These are phyloP conservation scores for Molothrus ater DNA, from an alignment of 2,797 vertebrate species.

Conservation along the genomic window DNA sequence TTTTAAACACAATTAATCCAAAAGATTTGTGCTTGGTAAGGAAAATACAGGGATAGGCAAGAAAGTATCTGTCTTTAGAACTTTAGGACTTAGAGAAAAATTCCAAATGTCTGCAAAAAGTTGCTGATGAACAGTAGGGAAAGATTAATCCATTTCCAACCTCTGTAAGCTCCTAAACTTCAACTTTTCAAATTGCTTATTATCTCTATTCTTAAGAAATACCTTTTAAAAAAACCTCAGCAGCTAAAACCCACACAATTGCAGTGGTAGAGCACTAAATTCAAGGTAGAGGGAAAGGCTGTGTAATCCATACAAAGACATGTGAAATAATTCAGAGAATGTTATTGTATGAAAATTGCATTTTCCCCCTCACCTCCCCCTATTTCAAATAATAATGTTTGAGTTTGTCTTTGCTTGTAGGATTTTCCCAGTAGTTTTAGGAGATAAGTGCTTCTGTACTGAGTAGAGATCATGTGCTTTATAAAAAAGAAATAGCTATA, in stretches of 20 bases:
- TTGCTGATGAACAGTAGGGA: not conserved
- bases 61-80: not conserved
- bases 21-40: not conserved
- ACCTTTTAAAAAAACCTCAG: not conserved
- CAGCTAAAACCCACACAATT: not conserved
- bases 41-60: not conserved
- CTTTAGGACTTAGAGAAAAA: not conserved
- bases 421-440: not conserved
- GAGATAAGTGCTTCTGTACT: not conserved
- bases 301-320: not conserved
- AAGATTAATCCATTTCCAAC: not conserved
- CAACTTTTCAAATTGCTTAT: not conserved
- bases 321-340: not conserved
- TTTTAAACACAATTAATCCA: not conserved
- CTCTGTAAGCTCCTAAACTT: not conserved
- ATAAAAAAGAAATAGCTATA: constrained; percentile 39
- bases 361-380: not conserved
- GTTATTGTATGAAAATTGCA: not conserved
- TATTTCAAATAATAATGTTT: not conserved
- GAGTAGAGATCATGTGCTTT: not conserved
- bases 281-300: not conserved
- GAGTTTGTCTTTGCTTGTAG: not conserved
- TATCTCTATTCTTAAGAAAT: not conserved
- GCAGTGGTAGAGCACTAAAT: not conserved
- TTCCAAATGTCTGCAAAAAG: not conserved